Evolutionary conservation across 2,797 vertebrate genomes (phyloP).

Genomic region (Limnodromus scolopaceus): DNA sequence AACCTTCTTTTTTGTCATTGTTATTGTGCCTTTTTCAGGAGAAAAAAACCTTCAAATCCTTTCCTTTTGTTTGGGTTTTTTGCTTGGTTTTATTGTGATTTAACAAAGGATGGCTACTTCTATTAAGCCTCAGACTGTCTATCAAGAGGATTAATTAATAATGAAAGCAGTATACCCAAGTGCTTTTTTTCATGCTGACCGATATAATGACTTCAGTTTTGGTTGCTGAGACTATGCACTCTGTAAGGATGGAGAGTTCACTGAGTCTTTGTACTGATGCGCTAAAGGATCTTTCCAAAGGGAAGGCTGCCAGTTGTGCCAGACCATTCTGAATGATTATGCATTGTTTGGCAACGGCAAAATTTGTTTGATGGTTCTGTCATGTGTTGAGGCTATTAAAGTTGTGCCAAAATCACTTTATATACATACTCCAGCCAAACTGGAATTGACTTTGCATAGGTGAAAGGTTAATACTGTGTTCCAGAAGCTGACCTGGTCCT

Average conservation of each 20-base stretch:
- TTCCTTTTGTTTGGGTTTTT: neutral
- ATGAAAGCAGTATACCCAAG: neutral
- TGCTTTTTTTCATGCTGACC: neutral
- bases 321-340: conserved; percentile 48
- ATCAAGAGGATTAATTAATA: conserved; percentile 16
- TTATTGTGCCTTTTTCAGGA: neutral
- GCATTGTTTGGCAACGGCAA: conserved; percentile 41
- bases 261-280: conserved; percentile 39
- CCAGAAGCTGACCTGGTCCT: conserved; percentile 49
- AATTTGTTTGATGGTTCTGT: conserved; percentile 61
- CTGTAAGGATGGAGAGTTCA: conserved; percentile 14
- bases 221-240: neutral
- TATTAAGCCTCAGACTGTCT: neutral
- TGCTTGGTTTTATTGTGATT: neutral
- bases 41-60: neutral
- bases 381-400: conserved; percentile 29
- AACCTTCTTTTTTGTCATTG: neutral
- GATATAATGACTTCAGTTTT: conserved; percentile 17
- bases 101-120: neutral
- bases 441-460: conserved; percentile 58
- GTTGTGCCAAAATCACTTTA: conserved; percentile 57
- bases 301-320: conserved; percentile 55
- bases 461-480: conserved; percentile 62
- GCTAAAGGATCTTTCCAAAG: conserved; percentile 28
- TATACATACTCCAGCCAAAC: conserved; percentile 40